phyloP scores from a whole-genome alignment of 2,797 vertebrate species.

The Lateolabrax maculatus region DNA sequence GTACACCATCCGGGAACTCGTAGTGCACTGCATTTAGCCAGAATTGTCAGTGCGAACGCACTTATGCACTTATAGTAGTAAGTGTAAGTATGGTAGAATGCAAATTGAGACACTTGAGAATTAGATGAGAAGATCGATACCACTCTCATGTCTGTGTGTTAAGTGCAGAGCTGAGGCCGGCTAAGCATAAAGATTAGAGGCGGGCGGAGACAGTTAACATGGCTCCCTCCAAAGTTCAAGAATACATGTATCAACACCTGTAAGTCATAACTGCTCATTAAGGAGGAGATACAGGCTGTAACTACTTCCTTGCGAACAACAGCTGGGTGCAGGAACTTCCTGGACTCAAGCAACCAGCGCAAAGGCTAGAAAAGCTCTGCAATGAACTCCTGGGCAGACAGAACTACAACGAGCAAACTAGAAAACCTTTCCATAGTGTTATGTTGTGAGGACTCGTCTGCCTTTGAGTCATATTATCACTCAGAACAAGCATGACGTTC shows the following conservation, averaged over 20 bases:
- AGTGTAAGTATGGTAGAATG: too few species aligned
- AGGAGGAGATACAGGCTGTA: too few species aligned
- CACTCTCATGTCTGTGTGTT: not conserved
- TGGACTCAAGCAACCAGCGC: not conserved
- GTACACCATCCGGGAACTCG: too few species aligned
- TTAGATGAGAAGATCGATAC: not conserved
- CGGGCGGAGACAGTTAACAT: not conserved
- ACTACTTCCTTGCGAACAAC: too few species aligned
- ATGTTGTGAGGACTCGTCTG: too few species aligned
- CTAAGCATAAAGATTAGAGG: not conserved
- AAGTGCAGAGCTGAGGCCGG: not conserved
- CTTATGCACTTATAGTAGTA: too few species aligned
- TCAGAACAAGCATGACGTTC: not conserved
- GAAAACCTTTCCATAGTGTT: not conserved
- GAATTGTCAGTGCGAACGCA: too few species aligned
- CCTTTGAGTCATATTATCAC: not conserved
- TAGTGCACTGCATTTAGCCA: too few species aligned
- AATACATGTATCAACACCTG: not conserved
- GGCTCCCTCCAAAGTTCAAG: not conserved
- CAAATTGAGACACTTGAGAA: too few species aligned
- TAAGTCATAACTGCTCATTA: too few species aligned
- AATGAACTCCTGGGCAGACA: not conserved
- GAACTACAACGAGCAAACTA: not conserved
- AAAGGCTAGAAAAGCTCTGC: not conserved
- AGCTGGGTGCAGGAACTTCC: not conserved